Percentiles rank a stretch among this genome's conserved stretches.
These are phyloP conservation scores for Coelopa frigida DNA, from an alignment of 1,140 invertebrate species.

Conservation along the genomic window DNA sequence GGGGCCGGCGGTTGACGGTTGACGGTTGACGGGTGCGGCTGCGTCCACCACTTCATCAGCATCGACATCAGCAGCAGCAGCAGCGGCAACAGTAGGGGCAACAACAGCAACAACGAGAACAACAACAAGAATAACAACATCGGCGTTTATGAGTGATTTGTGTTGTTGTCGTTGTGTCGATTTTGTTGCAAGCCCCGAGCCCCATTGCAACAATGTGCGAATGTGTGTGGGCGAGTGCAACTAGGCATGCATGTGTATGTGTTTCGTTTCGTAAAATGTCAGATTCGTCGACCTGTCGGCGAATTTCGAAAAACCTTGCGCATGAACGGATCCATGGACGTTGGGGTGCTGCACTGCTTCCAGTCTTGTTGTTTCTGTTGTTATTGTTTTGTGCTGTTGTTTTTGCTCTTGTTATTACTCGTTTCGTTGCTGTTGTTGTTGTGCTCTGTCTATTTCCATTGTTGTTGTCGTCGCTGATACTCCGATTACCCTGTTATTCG, in stretches of 20 bases:
- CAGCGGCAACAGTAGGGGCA: not conserved
- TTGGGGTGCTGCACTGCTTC: constrained; percentile 1
- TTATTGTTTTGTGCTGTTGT: not conserved
- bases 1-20: too few species aligned
- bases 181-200: not conserved
- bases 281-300: too few species aligned
- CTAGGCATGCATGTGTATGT: too few species aligned
- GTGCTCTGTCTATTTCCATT: not conserved
- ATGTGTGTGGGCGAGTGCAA: too few species aligned
- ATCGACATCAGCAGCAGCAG: not conserved
- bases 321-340: constrained; percentile 44
- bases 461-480: too few species aligned
- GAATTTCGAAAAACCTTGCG: constrained; percentile 41
- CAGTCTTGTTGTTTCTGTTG: not conserved
- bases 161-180: not conserved
- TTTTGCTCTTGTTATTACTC: too few species aligned
- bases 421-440: not conserved
- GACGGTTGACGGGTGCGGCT: too few species aligned
- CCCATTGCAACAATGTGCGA: too few species aligned
- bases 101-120: not conserved
- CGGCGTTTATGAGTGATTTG: constrained; percentile 5
- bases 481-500: too few species aligned
- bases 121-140: not conserved
- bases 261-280: too few species aligned
- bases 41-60: not conserved